These are phyloP conservation scores for Nettapus auritus DNA, from an alignment of 2,113 vertebrate species.

Conservation along the genomic window DNA sequence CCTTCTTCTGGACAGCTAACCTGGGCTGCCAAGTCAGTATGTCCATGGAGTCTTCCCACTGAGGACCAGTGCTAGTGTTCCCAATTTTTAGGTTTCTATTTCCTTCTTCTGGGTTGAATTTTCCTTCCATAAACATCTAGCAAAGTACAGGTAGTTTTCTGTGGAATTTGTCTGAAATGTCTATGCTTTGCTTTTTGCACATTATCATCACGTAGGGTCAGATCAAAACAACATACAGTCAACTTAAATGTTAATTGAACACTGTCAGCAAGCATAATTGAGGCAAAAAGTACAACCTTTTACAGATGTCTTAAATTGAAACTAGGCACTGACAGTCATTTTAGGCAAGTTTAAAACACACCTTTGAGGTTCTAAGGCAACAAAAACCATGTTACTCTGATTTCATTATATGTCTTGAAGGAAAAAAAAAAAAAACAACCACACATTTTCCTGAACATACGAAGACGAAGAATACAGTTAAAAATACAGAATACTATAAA, in stretches of 20 bases:
- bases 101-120: not conserved
- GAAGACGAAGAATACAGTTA: not conserved
- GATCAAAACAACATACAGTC: not conserved
- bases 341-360: not conserved
- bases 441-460: not conserved
- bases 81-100: not conserved
- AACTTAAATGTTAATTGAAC: not conserved
- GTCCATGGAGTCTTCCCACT: accelerated
- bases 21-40: not conserved
- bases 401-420: not conserved
- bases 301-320: not conserved
- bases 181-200: not conserved
- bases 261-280: not conserved
- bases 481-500: not conserved
- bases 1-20: not conserved
- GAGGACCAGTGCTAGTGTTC: not conserved
- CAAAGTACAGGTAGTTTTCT: not conserved
- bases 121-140: not conserved
- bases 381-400: not conserved
- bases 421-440: not conserved
- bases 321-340: not conserved
- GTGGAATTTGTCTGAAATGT: not conserved
- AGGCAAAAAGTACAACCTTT: not conserved
- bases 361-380: not conserved
- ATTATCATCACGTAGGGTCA: not conserved